Evolutionary conservation across 2,888 invertebrate species (phyloP).

Genomic region (Oscheius sp.): DNA sequence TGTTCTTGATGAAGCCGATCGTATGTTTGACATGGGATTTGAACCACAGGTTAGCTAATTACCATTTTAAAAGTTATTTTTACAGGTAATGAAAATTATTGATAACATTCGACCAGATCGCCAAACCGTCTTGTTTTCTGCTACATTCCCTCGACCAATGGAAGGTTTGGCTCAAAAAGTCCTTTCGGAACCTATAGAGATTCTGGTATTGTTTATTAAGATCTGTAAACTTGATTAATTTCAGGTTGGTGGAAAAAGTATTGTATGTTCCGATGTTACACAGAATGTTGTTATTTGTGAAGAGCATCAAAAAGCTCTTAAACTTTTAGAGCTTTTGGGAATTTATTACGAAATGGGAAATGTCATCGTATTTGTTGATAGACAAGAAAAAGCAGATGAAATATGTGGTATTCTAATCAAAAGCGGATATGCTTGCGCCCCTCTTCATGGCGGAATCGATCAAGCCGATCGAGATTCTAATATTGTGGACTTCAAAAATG

Average conservation of each 20-base stretch:
- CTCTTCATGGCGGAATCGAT: constrained; percentile 97
- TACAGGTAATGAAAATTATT: constrained; percentile 87
- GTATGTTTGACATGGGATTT: constrained; percentile 98
- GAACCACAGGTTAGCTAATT: constrained; percentile 82
- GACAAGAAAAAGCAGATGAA: constrained; percentile 78
- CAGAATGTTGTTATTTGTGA: constrained; percentile 91
- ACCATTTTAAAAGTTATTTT: neutral
- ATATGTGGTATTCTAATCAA: constrained; percentile 68
- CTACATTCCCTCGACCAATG: constrained; percentile 98
- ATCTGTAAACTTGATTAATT: neutral
- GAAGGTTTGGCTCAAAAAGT: constrained; percentile 94
- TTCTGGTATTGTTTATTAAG: constrained; percentile 71
- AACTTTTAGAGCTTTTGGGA: constrained; percentile 89
- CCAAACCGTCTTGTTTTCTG: constrained; percentile 98
- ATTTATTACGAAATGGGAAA: constrained; percentile 77
- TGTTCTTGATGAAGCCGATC: constrained; percentile 96
- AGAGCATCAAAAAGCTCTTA: constrained; percentile 96
- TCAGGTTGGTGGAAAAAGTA: constrained; percentile 84
- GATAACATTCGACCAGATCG: constrained; percentile 87
- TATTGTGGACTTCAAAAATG: constrained; percentile 94
- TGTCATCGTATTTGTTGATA: constrained; percentile 95
- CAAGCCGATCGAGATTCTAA: constrained; percentile 98
- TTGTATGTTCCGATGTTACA: constrained; percentile 96
- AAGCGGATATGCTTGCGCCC: constrained; percentile 88
- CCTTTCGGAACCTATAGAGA: constrained; percentile 91